Evolutionary conservation across 2,113 vertebrate genomes (phyloP).

Genomic region (Dipodomys stephensi): DNA sequence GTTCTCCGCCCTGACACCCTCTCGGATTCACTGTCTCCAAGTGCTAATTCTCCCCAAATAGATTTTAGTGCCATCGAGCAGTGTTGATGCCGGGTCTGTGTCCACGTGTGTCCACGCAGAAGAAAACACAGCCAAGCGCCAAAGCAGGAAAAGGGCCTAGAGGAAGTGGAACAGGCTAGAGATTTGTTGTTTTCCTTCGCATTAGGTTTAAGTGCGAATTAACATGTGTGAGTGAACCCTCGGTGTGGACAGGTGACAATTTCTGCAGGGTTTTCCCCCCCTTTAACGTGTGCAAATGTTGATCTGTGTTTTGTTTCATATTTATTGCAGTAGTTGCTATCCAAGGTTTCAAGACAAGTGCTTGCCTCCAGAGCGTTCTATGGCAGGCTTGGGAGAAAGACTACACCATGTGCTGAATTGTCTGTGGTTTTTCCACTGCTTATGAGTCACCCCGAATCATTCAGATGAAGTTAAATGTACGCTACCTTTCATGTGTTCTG

Average conservation of each 20-base stretch:
- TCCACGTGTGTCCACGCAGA: neutral
- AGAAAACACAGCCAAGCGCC: neutral
- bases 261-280: slow-evolving; percentile 52
- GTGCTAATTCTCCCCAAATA: neutral
- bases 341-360: slow-evolving; percentile 68
- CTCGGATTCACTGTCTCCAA: neutral
- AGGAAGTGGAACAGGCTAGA: slow-evolving; percentile 68
- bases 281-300: slow-evolving; percentile 56
- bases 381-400: slow-evolving; percentile 72
- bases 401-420: neutral
- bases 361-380: slow-evolving; percentile 75
- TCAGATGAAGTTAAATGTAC: slow-evolving; percentile 72
- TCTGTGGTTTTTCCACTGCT: slow-evolving; percentile 71
- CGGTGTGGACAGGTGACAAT: slow-evolving; percentile 77
- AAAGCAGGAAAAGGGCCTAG: neutral
- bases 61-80: neutral
- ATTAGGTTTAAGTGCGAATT: slow-evolving; percentile 60
- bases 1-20: neutral
- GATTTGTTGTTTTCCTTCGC: slow-evolving; percentile 65
- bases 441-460: slow-evolving; percentile 69
- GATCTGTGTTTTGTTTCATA: slow-evolving; percentile 58
- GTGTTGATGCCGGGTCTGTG: neutral
- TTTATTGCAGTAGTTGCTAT: slow-evolving; percentile 60
- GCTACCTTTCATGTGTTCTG: slow-evolving; percentile 9
- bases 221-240: slow-evolving; percentile 46